Evolutionary conservation across 2,113 vertebrate species (phyloP).

Genomic region (Uria aalge): DNA sequence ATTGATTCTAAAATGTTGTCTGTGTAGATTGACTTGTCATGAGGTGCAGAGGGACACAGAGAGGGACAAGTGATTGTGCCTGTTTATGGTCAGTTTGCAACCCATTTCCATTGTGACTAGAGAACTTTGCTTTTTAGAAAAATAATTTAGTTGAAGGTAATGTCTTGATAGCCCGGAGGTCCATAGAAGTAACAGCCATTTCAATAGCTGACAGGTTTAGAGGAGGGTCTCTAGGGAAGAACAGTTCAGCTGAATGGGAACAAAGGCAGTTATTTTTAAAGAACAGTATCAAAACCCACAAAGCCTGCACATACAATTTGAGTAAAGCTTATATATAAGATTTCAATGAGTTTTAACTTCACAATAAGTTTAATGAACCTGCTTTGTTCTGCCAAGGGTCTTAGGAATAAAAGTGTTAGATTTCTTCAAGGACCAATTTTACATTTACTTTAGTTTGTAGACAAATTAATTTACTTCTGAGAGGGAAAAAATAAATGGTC

Average conservation of each 20-base stretch:
- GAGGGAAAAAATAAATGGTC: neutral
- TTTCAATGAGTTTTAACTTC: neutral
- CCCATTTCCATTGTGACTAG: neutral
- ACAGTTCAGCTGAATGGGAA: neutral
- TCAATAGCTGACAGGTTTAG: neutral
- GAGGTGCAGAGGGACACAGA: neutral
- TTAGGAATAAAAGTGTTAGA: neutral
- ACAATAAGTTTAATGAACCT: neutral
- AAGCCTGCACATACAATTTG: neutral
- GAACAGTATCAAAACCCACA: neutral
- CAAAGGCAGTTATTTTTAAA: neutral
- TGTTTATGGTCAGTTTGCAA: neutral
- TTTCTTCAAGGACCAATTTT: neutral
- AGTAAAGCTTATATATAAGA: neutral
- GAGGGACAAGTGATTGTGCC: neutral
- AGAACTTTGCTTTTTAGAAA: neutral
- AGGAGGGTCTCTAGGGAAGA: neutral
- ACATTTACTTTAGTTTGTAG: neutral
- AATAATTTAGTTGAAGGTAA: neutral
- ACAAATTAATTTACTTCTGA: constrained; percentile 2
- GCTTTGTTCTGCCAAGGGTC: neutral
- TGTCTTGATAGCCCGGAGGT: neutral
- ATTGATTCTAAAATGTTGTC: neutral
- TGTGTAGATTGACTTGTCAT: neutral
- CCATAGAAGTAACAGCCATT: neutral